Evolutionary conservation across 2,113 vertebrate genomes (phyloP).

Genomic region (Pelecanoides urinatrix): DNA sequence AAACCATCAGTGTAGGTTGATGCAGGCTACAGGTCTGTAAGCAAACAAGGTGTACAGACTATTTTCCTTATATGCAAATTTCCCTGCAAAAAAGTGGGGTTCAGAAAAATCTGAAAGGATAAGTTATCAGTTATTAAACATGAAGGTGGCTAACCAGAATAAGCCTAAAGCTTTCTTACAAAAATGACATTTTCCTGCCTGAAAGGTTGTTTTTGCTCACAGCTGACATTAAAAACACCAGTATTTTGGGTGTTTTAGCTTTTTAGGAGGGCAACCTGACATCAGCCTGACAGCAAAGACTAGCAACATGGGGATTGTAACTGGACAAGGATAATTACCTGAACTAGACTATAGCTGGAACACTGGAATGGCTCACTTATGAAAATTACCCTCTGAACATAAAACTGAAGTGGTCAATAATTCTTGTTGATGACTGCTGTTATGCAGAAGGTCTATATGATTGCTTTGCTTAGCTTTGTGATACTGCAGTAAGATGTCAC

Average conservation of each 20-base stretch:
- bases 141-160: not conserved
- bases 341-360: not conserved
- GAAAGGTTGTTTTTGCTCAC: not conserved
- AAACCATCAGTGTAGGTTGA: not conserved
- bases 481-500: not conserved
- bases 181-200: not conserved
- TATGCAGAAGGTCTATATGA: not conserved
- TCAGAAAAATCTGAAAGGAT: not conserved
- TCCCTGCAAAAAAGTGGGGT: not conserved
- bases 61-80: not conserved
- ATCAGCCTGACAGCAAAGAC: not conserved
- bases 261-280: not conserved
- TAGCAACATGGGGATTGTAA: not conserved
- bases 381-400: not conserved
- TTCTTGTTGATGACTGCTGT: not conserved
- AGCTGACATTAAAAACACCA: not conserved
- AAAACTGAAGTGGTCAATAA: not conserved
- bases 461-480: not conserved
- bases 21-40: not conserved
- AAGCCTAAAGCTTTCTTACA: not conserved
- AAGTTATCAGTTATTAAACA: not conserved
- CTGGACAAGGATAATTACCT: not conserved
- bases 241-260: not conserved
- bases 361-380: not conserved
- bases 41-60: not conserved